A percentile compares a stretch with the other conserved stretches of the same genome.
Conservation (phyloP, 2,797 vertebrate genomes). For the Carcharodon carcharias region DNA sequence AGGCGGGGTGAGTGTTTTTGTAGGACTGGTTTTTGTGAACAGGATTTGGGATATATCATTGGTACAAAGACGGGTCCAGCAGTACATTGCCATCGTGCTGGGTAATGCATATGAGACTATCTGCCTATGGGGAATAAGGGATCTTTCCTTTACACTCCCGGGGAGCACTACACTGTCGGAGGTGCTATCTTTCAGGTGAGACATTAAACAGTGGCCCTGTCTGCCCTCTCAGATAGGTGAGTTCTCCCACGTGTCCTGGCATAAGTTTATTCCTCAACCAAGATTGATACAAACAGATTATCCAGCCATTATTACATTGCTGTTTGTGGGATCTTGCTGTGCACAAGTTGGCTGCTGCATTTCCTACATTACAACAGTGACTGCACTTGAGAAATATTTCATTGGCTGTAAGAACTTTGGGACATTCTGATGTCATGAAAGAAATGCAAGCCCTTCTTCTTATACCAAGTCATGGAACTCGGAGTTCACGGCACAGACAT, state of each 20-base stretch:
- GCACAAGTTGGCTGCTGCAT: neutral
- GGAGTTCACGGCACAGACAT: neutral
- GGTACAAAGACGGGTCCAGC: neutral
- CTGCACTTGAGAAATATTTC: neutral
- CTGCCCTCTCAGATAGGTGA: neutral
- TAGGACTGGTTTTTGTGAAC: neutral
- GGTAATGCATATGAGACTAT: neutral
- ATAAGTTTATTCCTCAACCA: neutral
- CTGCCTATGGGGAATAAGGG: neutral
- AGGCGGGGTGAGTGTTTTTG: neutral
- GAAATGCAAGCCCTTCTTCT: neutral
- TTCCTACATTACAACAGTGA: neutral
- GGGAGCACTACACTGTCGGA: neutral
- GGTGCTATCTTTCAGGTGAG: neutral
- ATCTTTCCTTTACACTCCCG: neutral
- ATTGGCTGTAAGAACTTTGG: neutral
- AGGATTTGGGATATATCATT: neutral
- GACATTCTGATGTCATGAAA: neutral
- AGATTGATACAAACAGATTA: neutral
- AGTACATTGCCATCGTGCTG: neutral
- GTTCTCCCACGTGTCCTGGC: neutral
- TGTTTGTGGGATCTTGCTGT: neutral
- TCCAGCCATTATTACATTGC: neutral
- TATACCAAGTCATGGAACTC: neutral
- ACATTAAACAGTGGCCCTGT: neutral